phyloP scores from a whole-genome alignment of 2,888 invertebrate species.

The Limenitis camilla region DNA sequence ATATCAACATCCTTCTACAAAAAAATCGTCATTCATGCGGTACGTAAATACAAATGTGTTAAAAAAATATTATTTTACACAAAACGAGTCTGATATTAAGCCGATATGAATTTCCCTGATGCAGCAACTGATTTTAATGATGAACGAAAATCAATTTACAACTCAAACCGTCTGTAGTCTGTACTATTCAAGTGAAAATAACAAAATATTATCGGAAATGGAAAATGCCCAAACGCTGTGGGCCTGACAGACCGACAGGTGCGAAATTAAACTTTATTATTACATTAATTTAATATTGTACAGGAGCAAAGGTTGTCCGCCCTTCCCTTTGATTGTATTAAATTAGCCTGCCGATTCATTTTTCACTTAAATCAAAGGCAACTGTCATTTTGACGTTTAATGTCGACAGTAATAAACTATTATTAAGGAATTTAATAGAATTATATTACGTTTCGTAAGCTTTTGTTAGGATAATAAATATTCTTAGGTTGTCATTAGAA shows the following conservation, averaged over 20 bases:
- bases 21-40: neutral
- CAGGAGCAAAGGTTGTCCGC: conserved; percentile 28
- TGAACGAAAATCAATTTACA: conserved; percentile 18
- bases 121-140: conserved; percentile 12
- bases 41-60: neutral
- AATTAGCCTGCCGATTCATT: conserved; percentile 31
- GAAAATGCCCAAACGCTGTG: conserved; percentile 33
- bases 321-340: conserved; percentile 27
- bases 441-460: neutral
- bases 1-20: neutral
- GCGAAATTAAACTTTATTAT: conserved; percentile 53
- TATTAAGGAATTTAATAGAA: neutral
- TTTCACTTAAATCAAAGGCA: conserved; percentile 21
- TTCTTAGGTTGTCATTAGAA: too few species aligned
- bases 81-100: conserved; percentile 3
- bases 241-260: conserved; percentile 48
- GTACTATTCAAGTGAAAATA: conserved; percentile 2
- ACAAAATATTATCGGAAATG: conserved; percentile 49
- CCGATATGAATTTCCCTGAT: neutral
- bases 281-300: conserved; percentile 42
- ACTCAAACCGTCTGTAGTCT: conserved; percentile 10
- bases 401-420: neutral
- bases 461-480: too few species aligned
- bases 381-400: conserved; percentile 1
- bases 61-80: neutral